A percentile compares a stretch with the other conserved stretches of the same genome.
phyloP scores from a whole-genome alignment of 2,797 vertebrate genomes.

The Manis crassicaudata region DNA sequence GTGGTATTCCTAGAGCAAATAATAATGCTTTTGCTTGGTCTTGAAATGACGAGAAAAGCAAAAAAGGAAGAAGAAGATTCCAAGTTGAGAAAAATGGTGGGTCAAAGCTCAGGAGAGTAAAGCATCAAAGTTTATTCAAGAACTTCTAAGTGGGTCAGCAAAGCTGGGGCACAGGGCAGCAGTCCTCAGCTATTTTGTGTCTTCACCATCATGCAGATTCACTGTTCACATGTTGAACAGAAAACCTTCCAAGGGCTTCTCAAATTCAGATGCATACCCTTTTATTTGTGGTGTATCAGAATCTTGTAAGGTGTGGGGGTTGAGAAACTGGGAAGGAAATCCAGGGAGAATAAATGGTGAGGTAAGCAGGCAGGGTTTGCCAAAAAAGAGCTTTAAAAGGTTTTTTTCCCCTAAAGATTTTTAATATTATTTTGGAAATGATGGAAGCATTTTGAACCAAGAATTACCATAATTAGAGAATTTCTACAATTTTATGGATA shows the following conservation, averaged over 20 bases:
- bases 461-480: neutral
- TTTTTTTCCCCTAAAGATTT: neutral
- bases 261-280: neutral
- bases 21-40: neutral
- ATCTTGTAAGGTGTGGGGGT: neutral
- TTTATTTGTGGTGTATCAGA: neutral
- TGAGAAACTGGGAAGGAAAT: neutral
- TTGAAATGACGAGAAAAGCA: neutral
- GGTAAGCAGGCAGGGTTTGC: neutral
- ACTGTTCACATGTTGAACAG: neutral
- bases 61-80: neutral
- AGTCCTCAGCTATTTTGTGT: neutral
- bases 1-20: neutral
- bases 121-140: neutral
- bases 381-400: neutral
- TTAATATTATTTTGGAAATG: neutral
- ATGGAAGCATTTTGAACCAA: neutral
- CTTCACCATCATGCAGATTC: neutral
- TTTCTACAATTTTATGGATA: conserved; percentile 6
- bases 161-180: neutral
- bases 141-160: neutral
- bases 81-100: neutral
- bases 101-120: neutral
- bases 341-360: neutral
- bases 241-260: neutral